Evolutionary conservation across 2,888 invertebrate genomes (phyloP).

Genomic region (Acholoe squamosa): DNA sequence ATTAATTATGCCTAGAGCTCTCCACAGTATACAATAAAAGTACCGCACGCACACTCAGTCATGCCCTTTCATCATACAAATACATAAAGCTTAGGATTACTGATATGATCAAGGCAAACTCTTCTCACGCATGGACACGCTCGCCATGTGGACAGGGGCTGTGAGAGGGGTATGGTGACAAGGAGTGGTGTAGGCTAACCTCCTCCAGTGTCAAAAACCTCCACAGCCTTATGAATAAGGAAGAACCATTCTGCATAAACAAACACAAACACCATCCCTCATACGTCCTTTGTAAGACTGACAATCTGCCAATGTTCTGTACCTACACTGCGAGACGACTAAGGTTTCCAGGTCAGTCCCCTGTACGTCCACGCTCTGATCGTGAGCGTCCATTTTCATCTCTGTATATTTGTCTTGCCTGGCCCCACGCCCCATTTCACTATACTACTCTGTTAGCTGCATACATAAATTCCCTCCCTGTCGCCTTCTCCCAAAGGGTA

Average conservation of each 20-base stretch:
- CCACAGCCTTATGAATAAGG: background rate
- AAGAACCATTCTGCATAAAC: slow-evolving; percentile 19
- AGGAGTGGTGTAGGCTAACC: background rate
- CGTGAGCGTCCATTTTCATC: background rate
- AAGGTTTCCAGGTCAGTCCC: too few relatives aligned
- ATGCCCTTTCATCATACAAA: too few relatives aligned
- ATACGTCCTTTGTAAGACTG: too few relatives aligned
- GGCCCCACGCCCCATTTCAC: background rate
- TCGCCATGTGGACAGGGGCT: background rate
- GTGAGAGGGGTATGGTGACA: background rate
- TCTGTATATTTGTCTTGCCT: background rate
- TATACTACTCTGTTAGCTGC: background rate
- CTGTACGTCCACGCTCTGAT: background rate
- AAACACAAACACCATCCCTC: background rate
- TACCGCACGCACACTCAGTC: too few relatives aligned
- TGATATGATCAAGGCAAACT: too few relatives aligned
- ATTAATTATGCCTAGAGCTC: too few relatives aligned
- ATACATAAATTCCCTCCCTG: slow-evolving; percentile 15
- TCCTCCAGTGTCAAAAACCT: background rate
- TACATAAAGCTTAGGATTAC: too few relatives aligned
- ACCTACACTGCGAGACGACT: too few relatives aligned
- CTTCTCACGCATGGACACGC: background rate
- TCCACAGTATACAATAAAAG: too few relatives aligned
- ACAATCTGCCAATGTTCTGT: too few relatives aligned
- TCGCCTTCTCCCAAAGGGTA: background rate